Evolutionary conservation across 2,797 vertebrate genomes (phyloP), one percentile per base, ranked within the genome.

Genomic region (Micromesistius poutassou): DNA sequence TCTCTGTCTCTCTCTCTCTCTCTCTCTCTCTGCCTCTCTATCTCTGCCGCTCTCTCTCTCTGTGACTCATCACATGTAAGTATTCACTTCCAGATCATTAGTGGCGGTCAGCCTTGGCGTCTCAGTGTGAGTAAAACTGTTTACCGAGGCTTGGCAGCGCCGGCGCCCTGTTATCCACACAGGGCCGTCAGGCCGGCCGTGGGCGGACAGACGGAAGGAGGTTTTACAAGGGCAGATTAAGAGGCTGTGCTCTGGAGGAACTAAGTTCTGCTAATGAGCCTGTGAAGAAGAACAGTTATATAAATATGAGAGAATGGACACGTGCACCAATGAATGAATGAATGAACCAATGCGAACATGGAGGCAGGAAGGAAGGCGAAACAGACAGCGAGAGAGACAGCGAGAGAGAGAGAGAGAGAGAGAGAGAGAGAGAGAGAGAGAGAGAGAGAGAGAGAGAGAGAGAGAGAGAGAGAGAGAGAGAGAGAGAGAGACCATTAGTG

Each of bases 31-130:
- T 19, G n/a, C 50, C 38, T 36, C 82, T 83, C 82, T 83, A 77
- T 6, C 35, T 83, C 84, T 82, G 71, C 84, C 81, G 75, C 82
- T n/a, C 71, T 72, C 5, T 16, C 74, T 38, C 30, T 38, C 30
- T 62, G 78, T 79, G 80, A 81, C 84, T 88, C 73, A 36, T 88
- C 87, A 87, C 77, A 79, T 81, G 82, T 91, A 81, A 85, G 83
- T 82, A 89, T 92, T 92, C 81, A 83, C 86, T 90, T 87, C 85
- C 91, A 82, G 85, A 88, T 93, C 90, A 91, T 93, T 93, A 93
- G 89, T 77, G 30, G 77, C 76, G 76, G 87, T 80, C 84, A 80
- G 68, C 86, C 84, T 88, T 93, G 85, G 42, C 80, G 91, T 84
- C 55, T n/a, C 22, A n/a, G 85, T 79, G 71, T 78, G 74, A 78